A percentile compares a stretch with the other conserved stretches of the same genome.
These are phyloP conservation scores for Mythimna impura DNA, from an alignment of 2,888 invertebrate species.

Conservation along the genomic window DNA sequence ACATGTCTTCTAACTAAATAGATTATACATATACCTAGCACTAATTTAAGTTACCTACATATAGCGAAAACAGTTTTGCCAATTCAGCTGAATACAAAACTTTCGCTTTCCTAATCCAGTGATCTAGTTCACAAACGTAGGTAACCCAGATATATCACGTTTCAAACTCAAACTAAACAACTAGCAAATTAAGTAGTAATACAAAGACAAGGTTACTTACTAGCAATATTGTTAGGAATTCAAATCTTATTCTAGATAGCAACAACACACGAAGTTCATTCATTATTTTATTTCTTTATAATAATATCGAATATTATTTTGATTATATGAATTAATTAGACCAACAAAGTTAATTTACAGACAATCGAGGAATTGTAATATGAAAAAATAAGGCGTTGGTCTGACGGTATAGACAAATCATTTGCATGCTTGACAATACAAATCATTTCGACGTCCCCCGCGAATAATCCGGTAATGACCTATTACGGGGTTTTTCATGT, in stretches of 20 bases:
- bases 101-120: conserved; percentile 8
- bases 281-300: not conserved
- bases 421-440: conserved; percentile 1
- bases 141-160: conserved; percentile 16
- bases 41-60: not conserved
- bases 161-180: conserved; percentile 4
- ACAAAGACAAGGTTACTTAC: not conserved
- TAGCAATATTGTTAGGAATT: conserved; percentile 3
- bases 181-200: not conserved
- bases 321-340: too few relatives aligned
- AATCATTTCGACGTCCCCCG: too few relatives aligned
- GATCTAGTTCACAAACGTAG: conserved; percentile 9
- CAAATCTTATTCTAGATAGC: conserved; percentile 11
- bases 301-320: conserved; percentile 1
- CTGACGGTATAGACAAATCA: not conserved
- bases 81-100: not conserved
- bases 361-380: conserved; percentile 4
- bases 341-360: too few relatives aligned
- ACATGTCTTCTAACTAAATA: not conserved
- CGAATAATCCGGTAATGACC: too few relatives aligned
- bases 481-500: too few relatives aligned
- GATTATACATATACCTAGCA: not conserved
- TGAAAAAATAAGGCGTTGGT: not conserved
- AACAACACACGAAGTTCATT: not conserved
- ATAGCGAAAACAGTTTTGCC: not conserved